Evolutionary conservation across 2,113 vertebrate species (phyloP), one percentile per base, ranked within the genome.

Genomic region (Tricholaema leucomelas): DNA sequence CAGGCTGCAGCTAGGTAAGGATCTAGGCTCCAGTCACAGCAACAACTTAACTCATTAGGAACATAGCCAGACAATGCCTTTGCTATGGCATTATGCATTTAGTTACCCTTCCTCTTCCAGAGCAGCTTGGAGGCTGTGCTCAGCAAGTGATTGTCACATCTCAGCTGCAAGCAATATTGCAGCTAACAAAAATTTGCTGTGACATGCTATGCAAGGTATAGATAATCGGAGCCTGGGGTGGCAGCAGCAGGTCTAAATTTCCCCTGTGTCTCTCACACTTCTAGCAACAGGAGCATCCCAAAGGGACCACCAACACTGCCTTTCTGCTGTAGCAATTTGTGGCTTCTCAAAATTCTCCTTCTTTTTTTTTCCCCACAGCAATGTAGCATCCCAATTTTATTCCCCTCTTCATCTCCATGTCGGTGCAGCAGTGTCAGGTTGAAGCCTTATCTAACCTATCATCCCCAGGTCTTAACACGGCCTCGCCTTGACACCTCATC

Each of bases 111-210:
- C 6, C 35, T 69, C 27, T 65, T 72, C 54, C 24, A 1, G 1
- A 6, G 20, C 6, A 10, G 5, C 15, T 33, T 30, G 38, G 71
- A 73, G 77, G 20, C n/a, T 60, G 24, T 33, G 19, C 33, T 76
- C 28, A 79, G 38, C 63, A 54, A 79, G 16, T 10, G 12, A 3
- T 10, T 35, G 16, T 38, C 28, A 55, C 27, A 48, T 38, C 44
- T 50, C 3, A 0, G 35, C 20, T 60, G 50, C 2, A 1, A 56
- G 23, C 55, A 28, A 4, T 27, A 58, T n/a, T 10, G 10, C 36
- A 77, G 31, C 16, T 84, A 64, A 27, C 42, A 88, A 5, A 75
- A 64, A 60, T 73, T 35, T 72, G 4, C 48, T 64, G 11, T 66
- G 25, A 36, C 55, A 14, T 9, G 6, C 46, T 50, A 23, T 9